These are phyloP conservation scores for Microtus ochrogaster DNA, from an alignment of 2,113 vertebrate genomes.

Conservation along the genomic window DNA sequence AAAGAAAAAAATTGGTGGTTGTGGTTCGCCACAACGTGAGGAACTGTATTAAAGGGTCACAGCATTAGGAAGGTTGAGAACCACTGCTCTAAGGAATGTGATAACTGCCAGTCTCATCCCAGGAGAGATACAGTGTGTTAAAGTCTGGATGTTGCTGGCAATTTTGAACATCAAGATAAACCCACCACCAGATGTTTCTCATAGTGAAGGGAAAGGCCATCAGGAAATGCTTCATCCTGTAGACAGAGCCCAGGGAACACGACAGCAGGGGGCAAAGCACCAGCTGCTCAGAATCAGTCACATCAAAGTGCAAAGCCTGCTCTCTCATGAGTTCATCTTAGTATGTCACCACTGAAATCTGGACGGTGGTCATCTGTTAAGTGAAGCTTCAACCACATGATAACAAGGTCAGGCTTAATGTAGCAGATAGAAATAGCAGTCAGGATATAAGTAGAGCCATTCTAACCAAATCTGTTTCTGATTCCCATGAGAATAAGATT, in stretches of 20 bases:
- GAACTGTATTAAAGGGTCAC: background rate
- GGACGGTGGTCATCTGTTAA: background rate
- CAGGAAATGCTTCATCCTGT: background rate
- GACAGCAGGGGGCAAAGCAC: background rate
- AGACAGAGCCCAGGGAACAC: constrained; percentile 12
- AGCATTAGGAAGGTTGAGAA: background rate
- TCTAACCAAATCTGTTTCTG: background rate
- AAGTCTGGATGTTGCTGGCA: background rate
- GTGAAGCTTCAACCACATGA: too few relatives aligned
- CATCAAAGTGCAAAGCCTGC: background rate
- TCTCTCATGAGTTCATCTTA: background rate
- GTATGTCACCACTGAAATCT: background rate
- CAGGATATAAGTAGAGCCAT: background rate
- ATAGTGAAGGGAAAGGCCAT: background rate
- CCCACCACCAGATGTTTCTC: background rate
- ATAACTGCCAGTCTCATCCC: background rate
- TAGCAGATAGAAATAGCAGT: background rate
- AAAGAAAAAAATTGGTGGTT: background rate
- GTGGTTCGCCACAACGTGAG: background rate
- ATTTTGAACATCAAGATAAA: background rate
- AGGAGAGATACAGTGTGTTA: background rate
- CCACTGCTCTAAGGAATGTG: background rate
- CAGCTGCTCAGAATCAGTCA: background rate
- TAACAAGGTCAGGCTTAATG: background rate
- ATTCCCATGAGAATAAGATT: background rate